Base-by-base conservation (phyloP, 2,797 vertebrate genomes). In the Crax fasciolata region DNA sequence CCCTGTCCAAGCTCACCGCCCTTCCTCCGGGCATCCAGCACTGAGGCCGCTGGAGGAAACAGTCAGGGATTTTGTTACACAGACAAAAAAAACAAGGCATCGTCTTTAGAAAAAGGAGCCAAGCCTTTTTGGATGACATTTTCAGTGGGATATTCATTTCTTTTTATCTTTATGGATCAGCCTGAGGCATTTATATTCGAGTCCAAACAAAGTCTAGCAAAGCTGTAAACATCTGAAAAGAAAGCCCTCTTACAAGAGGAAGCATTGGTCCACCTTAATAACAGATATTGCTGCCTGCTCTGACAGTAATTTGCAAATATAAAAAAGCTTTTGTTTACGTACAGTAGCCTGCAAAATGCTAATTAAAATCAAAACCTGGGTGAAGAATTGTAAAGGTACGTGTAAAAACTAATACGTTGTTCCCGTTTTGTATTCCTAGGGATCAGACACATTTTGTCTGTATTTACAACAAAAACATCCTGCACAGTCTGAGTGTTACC, bases 131-230 rank as follows among this genome's bases (percentile, higher is more conserved):
- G 44, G 52, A 91, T 88, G 70, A 86, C 84, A 91, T 96, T 84
- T 92, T 85, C 78, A 87, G 52, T 75, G 9, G 81, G 72, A 82
- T 92, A 91, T 79, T 94, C 1, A 41, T 86, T 94, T 89, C 74
- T 90, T 93, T 94, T 95, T 65, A 89, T 91, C 80, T 84, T 88
- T 88, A 84, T 43, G 90, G 63, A 93, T 61, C 28, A 78, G 89
- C 94, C 92, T 17, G 13, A 89, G 84, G 93, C 91, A 94, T 85
- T 84, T 88, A 46, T 73, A 86, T 84, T 91, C 9, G 0, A 92
- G 91, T 39, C 85, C 83, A 90, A 94, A 89, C 84, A 77, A 95
- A 84, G 58, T 59, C 79, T 81, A 77, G 48, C 54, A 72, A 94
- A 94, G 90, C 39, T 85, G 43, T 84, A 92, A 96, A 94, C 62